These are phyloP conservation scores for Rhyzopertha dominica DNA, from an alignment of 1,140 invertebrate species.

Conservation along the genomic window DNA sequence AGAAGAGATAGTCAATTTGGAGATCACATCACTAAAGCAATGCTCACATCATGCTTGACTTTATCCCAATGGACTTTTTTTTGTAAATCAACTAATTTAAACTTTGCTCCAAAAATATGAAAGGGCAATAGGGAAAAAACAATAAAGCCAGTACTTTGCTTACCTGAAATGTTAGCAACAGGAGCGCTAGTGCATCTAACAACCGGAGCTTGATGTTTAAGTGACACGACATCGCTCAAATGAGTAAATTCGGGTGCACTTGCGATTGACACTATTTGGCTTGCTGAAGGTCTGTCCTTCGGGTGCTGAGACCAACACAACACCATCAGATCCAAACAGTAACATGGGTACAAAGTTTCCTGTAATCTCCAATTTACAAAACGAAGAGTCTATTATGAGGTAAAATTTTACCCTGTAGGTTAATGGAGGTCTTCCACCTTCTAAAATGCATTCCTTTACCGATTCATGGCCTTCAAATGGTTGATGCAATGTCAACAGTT, in stretches of 20 bases:
- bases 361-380: slow-evolving; percentile 18
- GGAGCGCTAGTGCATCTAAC: slow-evolving; percentile 49
- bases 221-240: slow-evolving; percentile 72
- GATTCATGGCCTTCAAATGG: slow-evolving; percentile 94
- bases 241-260: slow-evolving; percentile 90
- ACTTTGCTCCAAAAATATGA: neutral
- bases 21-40: too few relatives aligned
- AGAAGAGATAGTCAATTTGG: too few relatives aligned
- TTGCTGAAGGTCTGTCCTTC: slow-evolving; percentile 81
- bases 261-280: slow-evolving; percentile 87
- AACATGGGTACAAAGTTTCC: slow-evolving; percentile 80
- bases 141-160: slow-evolving; percentile 5
- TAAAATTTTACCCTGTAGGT: slow-evolving; percentile 61
- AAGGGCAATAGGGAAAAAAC: neutral
- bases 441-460: slow-evolving; percentile 92
- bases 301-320: slow-evolving; percentile 91
- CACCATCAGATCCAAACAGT: slow-evolving; percentile 92
- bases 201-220: slow-evolving; percentile 57
- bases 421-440: slow-evolving; percentile 85
- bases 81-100: neutral
- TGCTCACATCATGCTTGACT: too few relatives aligned
- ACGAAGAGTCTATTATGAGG: neutral
- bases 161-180: slow-evolving; percentile 41
- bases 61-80: too few relatives aligned
- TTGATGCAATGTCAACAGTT: slow-evolving; percentile 86